These are phyloP conservation scores for Petrocephalus sullivani DNA, from an alignment of 2,797 vertebrate genomes.

Conservation along the genomic window DNA sequence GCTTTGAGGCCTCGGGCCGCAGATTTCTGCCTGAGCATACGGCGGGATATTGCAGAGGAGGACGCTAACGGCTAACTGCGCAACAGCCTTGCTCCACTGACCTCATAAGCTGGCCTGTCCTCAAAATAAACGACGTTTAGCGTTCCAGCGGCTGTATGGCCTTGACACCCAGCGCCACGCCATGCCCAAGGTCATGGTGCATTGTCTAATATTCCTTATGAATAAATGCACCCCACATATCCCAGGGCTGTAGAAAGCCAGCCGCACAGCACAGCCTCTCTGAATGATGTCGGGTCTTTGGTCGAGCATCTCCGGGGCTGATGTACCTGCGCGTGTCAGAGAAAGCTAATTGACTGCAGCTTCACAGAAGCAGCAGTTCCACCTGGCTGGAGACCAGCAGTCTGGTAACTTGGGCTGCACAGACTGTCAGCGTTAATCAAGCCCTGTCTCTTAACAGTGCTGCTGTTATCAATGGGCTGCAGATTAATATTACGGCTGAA, in stretches of 20 bases:
- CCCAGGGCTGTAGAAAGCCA: neutral
- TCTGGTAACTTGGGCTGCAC: constrained; percentile 62
- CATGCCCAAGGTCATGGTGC: neutral
- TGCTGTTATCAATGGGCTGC: constrained; percentile 78
- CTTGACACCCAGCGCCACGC: neutral
- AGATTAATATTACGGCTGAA: constrained; percentile 82
- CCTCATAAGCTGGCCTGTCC: neutral
- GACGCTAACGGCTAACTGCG: neutral
- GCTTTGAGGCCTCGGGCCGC: neutral
- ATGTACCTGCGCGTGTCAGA: neutral
- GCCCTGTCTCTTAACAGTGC: constrained; percentile 87
- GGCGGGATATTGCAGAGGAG: neutral
- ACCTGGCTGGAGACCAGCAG: constrained; percentile 59
- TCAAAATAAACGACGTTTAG: neutral
- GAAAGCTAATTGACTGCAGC: constrained; percentile 1
- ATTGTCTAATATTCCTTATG: neutral
- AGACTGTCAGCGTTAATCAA: constrained; percentile 97
- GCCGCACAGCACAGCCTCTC: neutral
- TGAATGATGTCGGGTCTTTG: neutral
- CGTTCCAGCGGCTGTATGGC: neutral
- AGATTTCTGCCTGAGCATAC: neutral
- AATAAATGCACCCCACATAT: neutral
- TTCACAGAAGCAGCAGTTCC: constrained; percentile 42
- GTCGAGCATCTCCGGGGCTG: neutral
- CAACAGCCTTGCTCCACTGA: neutral